Percentiles rank a stretch among this genome's conserved stretches.
Conservation (phyloP, 1,140 invertebrate species). For the Aphelenchoides fujianensis region DNA sequence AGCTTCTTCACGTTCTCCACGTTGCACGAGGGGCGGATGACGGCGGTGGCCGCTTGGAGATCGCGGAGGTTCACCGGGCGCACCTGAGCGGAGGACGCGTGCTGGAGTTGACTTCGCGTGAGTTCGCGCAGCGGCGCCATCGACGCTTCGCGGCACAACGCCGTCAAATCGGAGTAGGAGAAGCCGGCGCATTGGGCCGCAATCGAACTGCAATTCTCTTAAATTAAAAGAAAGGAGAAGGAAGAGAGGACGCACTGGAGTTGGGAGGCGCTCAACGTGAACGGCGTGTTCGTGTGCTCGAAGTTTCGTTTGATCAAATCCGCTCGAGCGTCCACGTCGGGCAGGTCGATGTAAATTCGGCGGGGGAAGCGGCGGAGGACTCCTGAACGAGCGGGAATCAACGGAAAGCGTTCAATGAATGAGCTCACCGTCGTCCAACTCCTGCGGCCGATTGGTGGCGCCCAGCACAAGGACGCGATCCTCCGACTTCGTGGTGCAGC, state of each 20-base stretch:
- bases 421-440: slow-evolving; percentile 82
- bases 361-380: slow-evolving; percentile 74
- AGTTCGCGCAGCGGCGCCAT: slow-evolving; percentile 49
- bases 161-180: slow-evolving; percentile 53
- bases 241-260: neutral
- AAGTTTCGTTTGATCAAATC: slow-evolving; percentile 77
- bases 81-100: slow-evolving; percentile 32
- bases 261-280: neutral
- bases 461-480: slow-evolving; percentile 91
- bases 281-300: slow-evolving; percentile 35
- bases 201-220: slow-evolving; percentile 41
- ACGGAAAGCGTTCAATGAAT: slow-evolving; percentile 76
- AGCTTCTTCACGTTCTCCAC: slow-evolving; percentile 36
- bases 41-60: slow-evolving; percentile 29
- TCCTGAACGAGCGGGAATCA: slow-evolving; percentile 81
- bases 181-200: slow-evolving; percentile 44
- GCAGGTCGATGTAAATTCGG: slow-evolving; percentile 80
- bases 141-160: slow-evolving; percentile 55
- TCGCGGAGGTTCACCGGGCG: slow-evolving; percentile 35
- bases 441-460: slow-evolving; percentile 89
- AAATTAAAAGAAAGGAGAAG: slow-evolving; percentile 27
- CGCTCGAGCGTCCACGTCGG: slow-evolving; percentile 74
- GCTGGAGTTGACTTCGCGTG: slow-evolving; percentile 23
- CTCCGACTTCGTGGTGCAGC: slow-evolving; percentile 69
- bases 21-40: slow-evolving; percentile 47